Percentiles rank a stretch among this genome's conserved stretches.
phyloP scores from a whole-genome alignment of 2,113 vertebrate genomes.

The Leucopsar rothschildi region DNA sequence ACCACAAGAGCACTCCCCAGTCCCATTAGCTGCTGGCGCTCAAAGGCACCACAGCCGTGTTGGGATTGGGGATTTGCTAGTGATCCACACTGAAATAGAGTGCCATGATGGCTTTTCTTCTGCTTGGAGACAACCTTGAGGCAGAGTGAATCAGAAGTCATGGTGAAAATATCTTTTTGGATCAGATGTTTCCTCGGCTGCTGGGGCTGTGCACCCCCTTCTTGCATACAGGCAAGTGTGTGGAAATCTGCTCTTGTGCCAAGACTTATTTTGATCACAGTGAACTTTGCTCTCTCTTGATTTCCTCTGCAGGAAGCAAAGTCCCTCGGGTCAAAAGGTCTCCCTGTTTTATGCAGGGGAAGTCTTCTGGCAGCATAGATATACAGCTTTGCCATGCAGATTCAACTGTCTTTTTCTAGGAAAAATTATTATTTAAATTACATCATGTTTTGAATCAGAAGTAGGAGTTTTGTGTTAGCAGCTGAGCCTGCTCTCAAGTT shows the following conservation, averaged over 20 bases:
- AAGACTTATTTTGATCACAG: background rate
- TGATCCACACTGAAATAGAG: rapidly evolving
- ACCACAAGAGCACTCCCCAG: background rate
- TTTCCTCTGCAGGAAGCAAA: background rate
- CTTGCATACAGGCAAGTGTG: background rate
- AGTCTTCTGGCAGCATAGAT: background rate
- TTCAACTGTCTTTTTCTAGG: background rate
- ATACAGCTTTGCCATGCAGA: background rate
- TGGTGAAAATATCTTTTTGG: background rate
- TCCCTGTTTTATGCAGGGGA: background rate
- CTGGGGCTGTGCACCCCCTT: background rate
- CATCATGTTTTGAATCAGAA: background rate
- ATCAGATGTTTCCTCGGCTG: background rate
- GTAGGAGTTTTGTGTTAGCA: background rate
- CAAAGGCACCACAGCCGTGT: rapidly evolving
- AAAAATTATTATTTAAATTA: background rate
- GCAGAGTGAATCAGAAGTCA: background rate
- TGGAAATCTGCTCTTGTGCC: background rate
- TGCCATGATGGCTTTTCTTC: background rate
- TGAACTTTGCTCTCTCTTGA: background rate
- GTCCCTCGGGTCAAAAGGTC: background rate
- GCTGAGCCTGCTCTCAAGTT: background rate
- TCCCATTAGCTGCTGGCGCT: background rate
- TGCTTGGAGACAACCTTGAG: background rate
- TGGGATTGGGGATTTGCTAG: background rate